A percentile compares a stretch with the other conserved stretches of the same genome.
Evolutionary conservation across 2,888 invertebrate genomes (phyloP).

Genomic region (Eupeodes latifasciatus): DNA sequence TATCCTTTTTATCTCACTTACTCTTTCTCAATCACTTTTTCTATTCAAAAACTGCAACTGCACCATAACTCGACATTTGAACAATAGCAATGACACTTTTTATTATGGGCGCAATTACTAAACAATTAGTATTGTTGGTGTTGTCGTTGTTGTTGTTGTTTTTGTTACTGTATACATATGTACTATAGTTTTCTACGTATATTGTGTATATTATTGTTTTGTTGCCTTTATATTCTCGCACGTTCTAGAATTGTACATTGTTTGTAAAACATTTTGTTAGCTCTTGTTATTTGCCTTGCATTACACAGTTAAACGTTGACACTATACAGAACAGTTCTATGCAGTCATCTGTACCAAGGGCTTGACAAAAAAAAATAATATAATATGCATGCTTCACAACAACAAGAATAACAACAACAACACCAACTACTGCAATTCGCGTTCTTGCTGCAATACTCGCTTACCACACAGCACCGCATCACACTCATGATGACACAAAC

Average conservation of each 20-base stretch:
- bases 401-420: background rate
- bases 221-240: background rate
- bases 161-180: background rate
- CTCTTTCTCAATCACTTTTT: background rate
- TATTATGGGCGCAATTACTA: slow-evolving; percentile 65
- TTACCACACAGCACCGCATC: slow-evolving; percentile 17
- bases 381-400: slow-evolving; percentile 8
- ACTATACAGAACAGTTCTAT: slow-evolving; percentile 27
- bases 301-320: slow-evolving; percentile 66
- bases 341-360: background rate
- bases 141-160: slow-evolving; percentile 50
- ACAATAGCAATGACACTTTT: slow-evolving; percentile 60
- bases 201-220: background rate
- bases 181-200: too few relatives aligned
- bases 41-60: slow-evolving; percentile 5
- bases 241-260: slow-evolving; percentile 52
- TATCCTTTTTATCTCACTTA: background rate
- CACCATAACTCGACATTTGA: background rate
- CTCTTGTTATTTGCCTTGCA: slow-evolving; percentile 64
- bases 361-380: background rate
- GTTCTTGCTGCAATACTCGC: background rate
- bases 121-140: slow-evolving; percentile 63
- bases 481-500: slow-evolving; percentile 26
- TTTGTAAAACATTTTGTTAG: slow-evolving; percentile 63
- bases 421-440: slow-evolving; percentile 19